phyloP scores from a whole-genome alignment of 2,888 invertebrate genomes.

The Panzeria rudis region DNA sequence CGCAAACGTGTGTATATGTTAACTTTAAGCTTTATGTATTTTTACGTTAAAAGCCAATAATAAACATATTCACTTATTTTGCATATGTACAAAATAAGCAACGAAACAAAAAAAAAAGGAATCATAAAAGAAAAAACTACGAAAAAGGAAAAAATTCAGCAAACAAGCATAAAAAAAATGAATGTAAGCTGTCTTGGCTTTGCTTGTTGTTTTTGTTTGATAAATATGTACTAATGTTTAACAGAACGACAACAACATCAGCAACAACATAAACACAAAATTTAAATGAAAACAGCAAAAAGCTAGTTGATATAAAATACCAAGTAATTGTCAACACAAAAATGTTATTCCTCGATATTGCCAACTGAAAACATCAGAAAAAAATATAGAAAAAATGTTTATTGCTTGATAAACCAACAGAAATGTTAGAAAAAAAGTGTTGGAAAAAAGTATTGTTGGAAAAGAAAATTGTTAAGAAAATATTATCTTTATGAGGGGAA shows the following conservation, averaged over 20 bases:
- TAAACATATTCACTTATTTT: slow-evolving; percentile 35
- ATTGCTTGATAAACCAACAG: slow-evolving; percentile 42
- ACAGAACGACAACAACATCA: slow-evolving; percentile 23
- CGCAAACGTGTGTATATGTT: not conserved
- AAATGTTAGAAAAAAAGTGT: not conserved
- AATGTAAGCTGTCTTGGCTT: slow-evolving; percentile 54
- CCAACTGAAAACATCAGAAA: slow-evolving; percentile 10
- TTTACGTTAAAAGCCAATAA: slow-evolving; percentile 22
- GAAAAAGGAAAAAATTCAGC: not conserved
- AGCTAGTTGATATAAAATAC: slow-evolving; percentile 33
- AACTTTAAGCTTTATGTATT: not conserved
- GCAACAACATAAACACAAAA: not conserved
- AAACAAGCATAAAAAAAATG: slow-evolving; percentile 49
- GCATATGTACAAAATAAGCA: slow-evolving; percentile 18
- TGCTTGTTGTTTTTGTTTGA: slow-evolving; percentile 56
- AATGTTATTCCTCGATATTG: slow-evolving; percentile 31
- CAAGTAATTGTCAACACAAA: slow-evolving; percentile 59
- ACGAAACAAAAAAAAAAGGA: not conserved
- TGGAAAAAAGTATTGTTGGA: not conserved
- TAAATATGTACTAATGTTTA: slow-evolving; percentile 66
- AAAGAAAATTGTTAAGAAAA: slow-evolving; percentile 23
- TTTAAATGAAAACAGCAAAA: slow-evolving; percentile 31
- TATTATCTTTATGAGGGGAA: slow-evolving; percentile 27
- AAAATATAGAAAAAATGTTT: slow-evolving; percentile 11
- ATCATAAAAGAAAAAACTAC: slow-evolving; percentile 2